Evolutionary conservation across 2,113 vertebrate species (phyloP), one percentile per base, ranked within the genome.

Genomic region (Alethe diademata): DNA sequence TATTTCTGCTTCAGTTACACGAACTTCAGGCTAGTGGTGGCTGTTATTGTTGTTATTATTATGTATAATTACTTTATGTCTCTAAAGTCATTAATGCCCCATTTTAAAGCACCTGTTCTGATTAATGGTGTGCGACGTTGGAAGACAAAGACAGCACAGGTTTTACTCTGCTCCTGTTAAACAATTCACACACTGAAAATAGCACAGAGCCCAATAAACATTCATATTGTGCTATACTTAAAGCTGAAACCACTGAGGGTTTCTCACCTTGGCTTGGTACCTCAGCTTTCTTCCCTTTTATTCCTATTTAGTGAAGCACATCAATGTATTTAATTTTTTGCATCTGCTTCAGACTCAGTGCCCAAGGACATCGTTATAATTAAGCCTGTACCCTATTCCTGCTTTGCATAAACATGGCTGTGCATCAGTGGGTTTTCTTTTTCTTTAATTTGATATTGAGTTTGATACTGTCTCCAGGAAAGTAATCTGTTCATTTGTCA

Each of bases 331-430:
- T 85, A 86, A 92, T 62, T 83, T 95, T 58, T 91, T 96, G 87
- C 66, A 60, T 86, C 71, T 90, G 66, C 61, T 86, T 95, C 58
- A 95, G 81, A 87, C 29, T 67, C 5, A 0, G 26, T 90, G 89
- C 62, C 92, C 91, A 95, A 91, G 71, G 78, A 73, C 91, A 95
- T 90, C 8, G 14, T 84, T 78, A 73, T 87, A 95, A 92, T 95
- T 93, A 81, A 87, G 50, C 54, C 47, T 48, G 43, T 35, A 25
- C 71, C 61, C 14, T 78, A 83, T 53, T 66, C 51, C 54, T 83
- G 50, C 43, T 94, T 73, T 93, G 87, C 74, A 88, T 83, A 70
- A 91, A 47, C 38, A 64, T 66, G 29, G 26, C 15, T 67, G 12
- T 79, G 78, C 90, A 56, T 88, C 71, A 76, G 54, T 66, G 50